Evolutionary conservation across 2,888 invertebrate species (phyloP), one percentile per base, ranked within the genome.

Genomic region (Brachypterus glaber): DNA sequence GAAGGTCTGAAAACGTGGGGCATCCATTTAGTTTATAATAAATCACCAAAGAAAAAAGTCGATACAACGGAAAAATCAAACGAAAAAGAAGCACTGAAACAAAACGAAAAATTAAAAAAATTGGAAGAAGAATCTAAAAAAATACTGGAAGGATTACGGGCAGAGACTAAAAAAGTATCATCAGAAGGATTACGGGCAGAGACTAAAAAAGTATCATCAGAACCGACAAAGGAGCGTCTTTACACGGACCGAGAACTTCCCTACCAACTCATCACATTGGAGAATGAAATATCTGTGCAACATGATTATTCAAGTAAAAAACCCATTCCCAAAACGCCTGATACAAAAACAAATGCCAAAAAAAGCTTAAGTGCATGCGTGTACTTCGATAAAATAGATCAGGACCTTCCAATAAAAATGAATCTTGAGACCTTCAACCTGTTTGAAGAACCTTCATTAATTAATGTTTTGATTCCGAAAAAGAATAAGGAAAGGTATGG

Each of bases 21-120:
- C 3, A 63, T 64, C 31, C 58, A 59, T 50, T 49, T 64, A 25
- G 45, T 63, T 33, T 60, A 53, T 1, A 62, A 61, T 17, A 56
- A 54, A 38, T 41, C 51, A 2, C 51, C 53, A 11, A 46, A 43
- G 26, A 54, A 51, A 30, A 35, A 40, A 29, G 29, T 27, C 17
- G 4, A 7, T 9, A 21, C 18, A n/a, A 9, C 30, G 13, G 30
- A 8, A 35, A 12, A 35, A 35, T 11, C 8, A 13, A 12, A 11
- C 12, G 35, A 11, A 35, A 35, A 5, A 11, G 30, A 27, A n/a
- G n/a, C n/a, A n/a, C n/a, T 32, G 15, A 32, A 13, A 32, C 8
- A 15, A 5, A 32, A 32, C 11, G 21, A 5, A 21, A 9, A 21
- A 21, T 21, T 5, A 7, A 21, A 21, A 7, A 21, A 21, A 7